These are phyloP conservation scores for Steromphala cineraria DNA, from an alignment of 2,888 invertebrate genomes.

Conservation along the genomic window DNA sequence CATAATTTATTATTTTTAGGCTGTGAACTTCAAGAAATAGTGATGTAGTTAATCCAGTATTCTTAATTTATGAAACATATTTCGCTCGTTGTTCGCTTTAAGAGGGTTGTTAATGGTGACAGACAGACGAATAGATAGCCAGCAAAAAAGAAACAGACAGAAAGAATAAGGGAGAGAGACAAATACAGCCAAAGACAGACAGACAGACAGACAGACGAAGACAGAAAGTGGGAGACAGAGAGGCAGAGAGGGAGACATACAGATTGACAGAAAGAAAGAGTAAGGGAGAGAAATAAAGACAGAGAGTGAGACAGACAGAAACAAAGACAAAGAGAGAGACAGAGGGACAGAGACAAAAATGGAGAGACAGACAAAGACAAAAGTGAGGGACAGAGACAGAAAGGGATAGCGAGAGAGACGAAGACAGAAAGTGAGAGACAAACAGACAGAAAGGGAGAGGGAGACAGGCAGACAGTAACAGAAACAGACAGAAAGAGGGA, in stretches of 20 bases:
- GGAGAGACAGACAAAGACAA: neutral
- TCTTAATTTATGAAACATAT: too few relatives aligned
- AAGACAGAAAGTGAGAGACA: neutral
- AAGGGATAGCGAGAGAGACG: too few relatives aligned
- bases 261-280: neutral
- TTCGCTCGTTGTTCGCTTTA: too few relatives aligned
- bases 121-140: too few relatives aligned
- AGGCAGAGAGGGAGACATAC: neutral
- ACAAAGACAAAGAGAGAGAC: neutral
- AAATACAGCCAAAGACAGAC: neutral
- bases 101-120: too few relatives aligned
- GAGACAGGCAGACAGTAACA: neutral
- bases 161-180: neutral
- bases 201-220: slow-evolving; percentile 1
- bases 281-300: neutral
- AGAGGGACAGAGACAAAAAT: neutral
- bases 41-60: too few relatives aligned
- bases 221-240: neutral
- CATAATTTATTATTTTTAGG: too few relatives aligned
- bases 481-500: neutral
- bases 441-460: neutral
- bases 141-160: neutral
- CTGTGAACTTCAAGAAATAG: too few relatives aligned
- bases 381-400: too few relatives aligned
- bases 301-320: neutral